Evolutionary conservation across 2,888 invertebrate genomes (phyloP), one percentile per base, ranked within the genome.

Genomic region (Thumatha senex): DNA sequence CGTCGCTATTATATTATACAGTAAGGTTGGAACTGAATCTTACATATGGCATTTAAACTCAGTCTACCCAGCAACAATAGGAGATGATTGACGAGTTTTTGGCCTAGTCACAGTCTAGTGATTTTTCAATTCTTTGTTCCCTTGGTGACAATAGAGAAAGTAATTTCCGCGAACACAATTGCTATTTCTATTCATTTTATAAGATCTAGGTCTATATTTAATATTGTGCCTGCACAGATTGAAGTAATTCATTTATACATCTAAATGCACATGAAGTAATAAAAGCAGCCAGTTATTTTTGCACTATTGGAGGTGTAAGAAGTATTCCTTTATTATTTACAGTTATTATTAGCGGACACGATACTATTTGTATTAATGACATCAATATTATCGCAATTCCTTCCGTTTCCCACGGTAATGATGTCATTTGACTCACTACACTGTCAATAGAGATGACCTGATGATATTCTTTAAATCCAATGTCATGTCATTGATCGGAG

Each of bases 121-220:
- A 63, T 73, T 76, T 80, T 76, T 68, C 63, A 63, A 72, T 58
- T 70, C 75, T 76, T 78, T 69, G 63, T 65, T 69, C 56, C 67
- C 58, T 64, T 74, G 61, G 59, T 60, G 62, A 70, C 58, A 72
- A 70, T 77, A 78, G 76, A 78, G 80, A 83, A 82, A 85, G 83
- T 71, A 61, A 67, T 66, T 64, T 61, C 62, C 60, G 53, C 49
- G 47, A 54, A 54, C 42, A 45, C 43, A 61, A 56, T 58, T 58
- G 36, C 62, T 63, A 44, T 64, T 60, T 57, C 40, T 40, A 48
- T 45, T 33, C 44, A 44, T 45, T 47, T 48, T 13, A 43, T 55
- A 29, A 46, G 46, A 12, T 30, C n/a, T 13, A 50, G 47, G 49
- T 46, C 48, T 56, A 56, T 54, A 54, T 15, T 13, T 36, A 14